phyloP scores from a whole-genome alignment of 2,113 vertebrate species.

The Sphaerodactylus townsendi region DNA sequence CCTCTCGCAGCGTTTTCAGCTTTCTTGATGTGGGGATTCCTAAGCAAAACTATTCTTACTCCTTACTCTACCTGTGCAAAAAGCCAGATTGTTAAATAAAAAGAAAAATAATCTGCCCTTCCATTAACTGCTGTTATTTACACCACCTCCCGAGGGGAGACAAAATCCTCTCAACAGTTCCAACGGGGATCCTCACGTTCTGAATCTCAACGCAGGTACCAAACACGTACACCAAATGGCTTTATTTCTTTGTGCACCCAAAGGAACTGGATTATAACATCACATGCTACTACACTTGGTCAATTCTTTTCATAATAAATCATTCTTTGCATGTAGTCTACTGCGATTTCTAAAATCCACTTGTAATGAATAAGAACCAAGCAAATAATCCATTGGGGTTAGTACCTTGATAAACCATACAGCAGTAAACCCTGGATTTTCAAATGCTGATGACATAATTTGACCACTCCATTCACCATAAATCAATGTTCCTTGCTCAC shows the following conservation, averaged over 20 bases:
- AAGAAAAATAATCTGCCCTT: background rate
- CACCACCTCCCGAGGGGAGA: background rate
- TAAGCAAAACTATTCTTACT: background rate
- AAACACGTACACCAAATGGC: background rate
- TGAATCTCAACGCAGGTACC: background rate
- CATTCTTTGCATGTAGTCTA: background rate
- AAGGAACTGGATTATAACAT: background rate
- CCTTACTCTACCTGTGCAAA: background rate
- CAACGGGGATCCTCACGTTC: background rate
- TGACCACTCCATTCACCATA: constrained; percentile 26
- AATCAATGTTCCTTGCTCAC: constrained; percentile 20
- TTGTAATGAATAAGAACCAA: background rate
- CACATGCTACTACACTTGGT: background rate
- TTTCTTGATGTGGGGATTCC: too few species aligned
- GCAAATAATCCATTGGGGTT: background rate
- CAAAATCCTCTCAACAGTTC: constrained; percentile 4
- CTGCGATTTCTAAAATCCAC: background rate
- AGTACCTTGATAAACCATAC: background rate
- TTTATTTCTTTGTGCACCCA: background rate
- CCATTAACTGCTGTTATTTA: background rate
- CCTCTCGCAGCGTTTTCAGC: background rate
- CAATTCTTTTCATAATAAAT: background rate
- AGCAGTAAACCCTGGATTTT: constrained; percentile 12
- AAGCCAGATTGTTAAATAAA: background rate
- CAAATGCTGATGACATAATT: constrained; percentile 17